These are phyloP conservation scores for Pachypanchax playfairii DNA, from an alignment of 2,113 vertebrate species.

Conservation along the genomic window DNA sequence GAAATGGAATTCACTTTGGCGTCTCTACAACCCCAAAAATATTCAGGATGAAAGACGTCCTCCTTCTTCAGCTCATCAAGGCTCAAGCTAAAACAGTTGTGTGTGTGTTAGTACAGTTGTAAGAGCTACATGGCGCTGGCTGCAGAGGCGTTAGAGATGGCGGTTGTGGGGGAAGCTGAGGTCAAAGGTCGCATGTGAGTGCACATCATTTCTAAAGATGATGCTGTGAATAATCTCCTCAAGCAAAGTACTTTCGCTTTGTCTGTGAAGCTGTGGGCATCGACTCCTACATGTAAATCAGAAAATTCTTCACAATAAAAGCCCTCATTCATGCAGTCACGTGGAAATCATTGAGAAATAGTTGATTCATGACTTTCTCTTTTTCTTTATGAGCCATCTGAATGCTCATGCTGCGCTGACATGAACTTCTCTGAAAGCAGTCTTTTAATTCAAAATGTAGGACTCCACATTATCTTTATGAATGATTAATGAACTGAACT, in stretches of 20 bases:
- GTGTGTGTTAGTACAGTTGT: conserved; percentile 2
- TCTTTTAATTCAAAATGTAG: conserved; percentile 41
- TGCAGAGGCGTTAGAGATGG: conserved; percentile 28
- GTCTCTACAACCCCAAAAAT: conserved; percentile 58
- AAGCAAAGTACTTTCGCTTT: conserved; percentile 17
- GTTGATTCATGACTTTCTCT: conserved; percentile 61
- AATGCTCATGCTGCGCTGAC: conserved; percentile 21
- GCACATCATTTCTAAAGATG: conserved; percentile 7
- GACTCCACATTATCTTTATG: conserved; percentile 27
- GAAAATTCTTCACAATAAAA: conserved; percentile 39
- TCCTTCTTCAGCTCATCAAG: conserved; percentile 28
- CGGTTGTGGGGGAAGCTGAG: conserved; percentile 14
- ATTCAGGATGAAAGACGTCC: conserved; percentile 60
- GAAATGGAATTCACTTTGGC: conserved; percentile 66
- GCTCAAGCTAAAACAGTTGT: conserved; percentile 1
- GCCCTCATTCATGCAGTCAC: conserved; percentile 50
- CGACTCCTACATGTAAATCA: conserved; percentile 36
- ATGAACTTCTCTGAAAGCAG: conserved; percentile 32
- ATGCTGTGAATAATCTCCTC: not conserved
- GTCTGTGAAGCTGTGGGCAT: conserved; percentile 24
- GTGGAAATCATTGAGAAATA: conserved; percentile 42
- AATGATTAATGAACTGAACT: conserved; percentile 35
- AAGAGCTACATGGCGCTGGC: not conserved
- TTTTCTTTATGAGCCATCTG: conserved; percentile 7
- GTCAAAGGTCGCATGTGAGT: conserved; percentile 23